A percentile compares a stretch with the other conserved stretches of the same genome.
These are phyloP conservation scores for Sebastes fasciatus DNA, from an alignment of 2,113 vertebrate species.

Conservation along the genomic window DNA sequence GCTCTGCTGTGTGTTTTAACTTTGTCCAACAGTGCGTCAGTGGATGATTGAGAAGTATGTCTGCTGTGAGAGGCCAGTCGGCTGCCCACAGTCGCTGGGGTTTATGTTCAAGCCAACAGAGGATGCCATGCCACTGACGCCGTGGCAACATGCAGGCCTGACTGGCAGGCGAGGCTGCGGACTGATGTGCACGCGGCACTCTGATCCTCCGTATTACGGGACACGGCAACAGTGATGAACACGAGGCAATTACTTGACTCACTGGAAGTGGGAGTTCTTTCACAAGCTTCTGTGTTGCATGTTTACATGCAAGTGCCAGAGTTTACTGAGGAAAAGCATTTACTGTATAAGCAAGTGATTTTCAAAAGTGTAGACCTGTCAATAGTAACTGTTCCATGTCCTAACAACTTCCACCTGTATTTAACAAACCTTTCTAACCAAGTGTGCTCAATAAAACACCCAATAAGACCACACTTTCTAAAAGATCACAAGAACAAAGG, in stretches of 20 bases:
- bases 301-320: constrained; percentile 24
- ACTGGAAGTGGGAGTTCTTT: constrained; percentile 36
- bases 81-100: constrained; percentile 47
- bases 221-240: constrained; percentile 69
- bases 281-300: constrained; percentile 24
- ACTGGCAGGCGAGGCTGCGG: constrained; percentile 68
- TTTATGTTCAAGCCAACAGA: constrained; percentile 67
- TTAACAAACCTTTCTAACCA: constrained; percentile 24
- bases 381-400: neutral
- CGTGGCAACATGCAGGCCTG: constrained; percentile 56
- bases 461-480: constrained; percentile 34
- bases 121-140: constrained; percentile 74
- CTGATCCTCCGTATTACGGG: constrained; percentile 63
- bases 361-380: constrained; percentile 44
- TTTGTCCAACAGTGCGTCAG: constrained; percentile 57
- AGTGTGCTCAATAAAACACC: constrained; percentile 30
- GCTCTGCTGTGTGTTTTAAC: constrained; percentile 53
- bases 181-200: constrained; percentile 69
- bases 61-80: constrained; percentile 65
- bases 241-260: constrained; percentile 64
- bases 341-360: neutral
- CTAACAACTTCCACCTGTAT: constrained; percentile 15
- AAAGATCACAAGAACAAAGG: constrained; percentile 71
- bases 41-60: constrained; percentile 77
- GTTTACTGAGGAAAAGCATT: constrained; percentile 30